A percentile compares a stretch with the other conserved stretches of the same genome.
These are phyloP conservation scores for Caenorhabditis latens DNA, from an alignment of 1,140 invertebrate species.

Conservation along the genomic window DNA sequence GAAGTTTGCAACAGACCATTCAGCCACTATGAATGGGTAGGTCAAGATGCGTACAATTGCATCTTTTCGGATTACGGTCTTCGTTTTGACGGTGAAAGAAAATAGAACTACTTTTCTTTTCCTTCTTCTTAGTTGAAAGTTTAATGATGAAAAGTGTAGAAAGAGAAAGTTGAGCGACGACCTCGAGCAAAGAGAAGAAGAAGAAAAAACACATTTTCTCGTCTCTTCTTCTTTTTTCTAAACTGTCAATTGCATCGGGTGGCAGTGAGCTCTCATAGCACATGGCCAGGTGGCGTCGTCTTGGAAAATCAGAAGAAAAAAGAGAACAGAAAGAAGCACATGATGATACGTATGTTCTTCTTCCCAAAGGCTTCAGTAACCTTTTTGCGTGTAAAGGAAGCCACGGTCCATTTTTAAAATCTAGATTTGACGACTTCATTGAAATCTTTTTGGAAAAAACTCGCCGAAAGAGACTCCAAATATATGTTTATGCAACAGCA, in stretches of 20 bases:
- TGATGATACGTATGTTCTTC: not conserved
- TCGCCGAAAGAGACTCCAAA: not conserved
- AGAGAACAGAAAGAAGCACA: not conserved
- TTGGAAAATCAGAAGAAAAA: not conserved
- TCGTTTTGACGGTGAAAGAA: not conserved
- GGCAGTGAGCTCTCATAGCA: not conserved
- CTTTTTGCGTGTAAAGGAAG: not conserved
- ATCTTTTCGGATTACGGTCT: slow-evolving; percentile 16
- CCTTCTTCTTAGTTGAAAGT: slow-evolving; percentile 38
- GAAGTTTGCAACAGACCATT: slow-evolving; percentile 36
- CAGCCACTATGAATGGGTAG: slow-evolving; percentile 6
- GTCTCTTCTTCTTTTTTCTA: not conserved
- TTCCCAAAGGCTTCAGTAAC: not conserved
- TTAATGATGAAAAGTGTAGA: slow-evolving; percentile 12
- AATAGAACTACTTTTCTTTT: not conserved
- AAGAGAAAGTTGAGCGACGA: slow-evolving; percentile 13
- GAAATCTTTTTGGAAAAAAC: not conserved
- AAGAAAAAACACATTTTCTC: slow-evolving; percentile 13
- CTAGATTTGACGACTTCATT: not conserved
- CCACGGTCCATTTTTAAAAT: not conserved
- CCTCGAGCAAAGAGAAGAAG: not conserved
- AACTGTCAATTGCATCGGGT: slow-evolving; percentile 31
- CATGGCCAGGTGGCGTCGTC: slow-evolving; percentile 22
- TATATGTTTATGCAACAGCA: not conserved
- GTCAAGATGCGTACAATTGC: slow-evolving; percentile 20